Evolutionary conservation across 2,888 invertebrate genomes (phyloP).

Genomic region (Oasisia sp.): DNA sequence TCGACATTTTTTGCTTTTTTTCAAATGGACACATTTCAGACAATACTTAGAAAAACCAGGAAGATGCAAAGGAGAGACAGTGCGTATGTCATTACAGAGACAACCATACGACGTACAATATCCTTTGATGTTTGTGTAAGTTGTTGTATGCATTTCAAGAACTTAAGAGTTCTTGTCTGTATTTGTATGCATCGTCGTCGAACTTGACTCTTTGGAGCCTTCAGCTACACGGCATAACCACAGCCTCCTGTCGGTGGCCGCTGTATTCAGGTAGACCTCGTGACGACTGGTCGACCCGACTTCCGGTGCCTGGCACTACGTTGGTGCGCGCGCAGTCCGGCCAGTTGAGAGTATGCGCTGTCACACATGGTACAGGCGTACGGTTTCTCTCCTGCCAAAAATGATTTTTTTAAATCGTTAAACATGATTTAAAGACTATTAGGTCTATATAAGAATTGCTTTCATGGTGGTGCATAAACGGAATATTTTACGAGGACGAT

Average conservation of each 20-base stretch:
- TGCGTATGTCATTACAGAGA: background rate
- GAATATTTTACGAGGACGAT: too few species aligned
- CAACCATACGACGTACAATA: background rate
- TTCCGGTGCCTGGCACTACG: conserved; percentile 57
- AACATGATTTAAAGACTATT: background rate
- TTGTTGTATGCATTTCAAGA: background rate
- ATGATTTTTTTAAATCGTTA: background rate
- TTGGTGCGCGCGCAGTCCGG: conserved; percentile 62
- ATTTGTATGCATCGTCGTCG: background rate
- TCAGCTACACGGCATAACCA: background rate
- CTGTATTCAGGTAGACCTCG: background rate
- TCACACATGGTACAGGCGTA: conserved; percentile 58
- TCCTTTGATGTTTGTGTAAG: background rate
- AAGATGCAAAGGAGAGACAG: background rate
- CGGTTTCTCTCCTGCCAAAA: conserved; percentile 58
- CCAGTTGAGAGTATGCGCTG: conserved; percentile 62
- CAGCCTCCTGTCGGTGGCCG: background rate
- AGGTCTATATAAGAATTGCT: background rate
- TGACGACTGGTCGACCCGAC: background rate
- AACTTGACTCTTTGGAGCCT: background rate
- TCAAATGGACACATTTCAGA: too few species aligned
- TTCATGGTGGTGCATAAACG: too few species aligned
- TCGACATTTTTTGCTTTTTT: too few species aligned
- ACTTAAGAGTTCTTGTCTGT: too few species aligned
- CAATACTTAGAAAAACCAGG: background rate